These are phyloP conservation scores for Siniperca knerii DNA, from an alignment of 2,113 vertebrate genomes.

Conservation along the genomic window DNA sequence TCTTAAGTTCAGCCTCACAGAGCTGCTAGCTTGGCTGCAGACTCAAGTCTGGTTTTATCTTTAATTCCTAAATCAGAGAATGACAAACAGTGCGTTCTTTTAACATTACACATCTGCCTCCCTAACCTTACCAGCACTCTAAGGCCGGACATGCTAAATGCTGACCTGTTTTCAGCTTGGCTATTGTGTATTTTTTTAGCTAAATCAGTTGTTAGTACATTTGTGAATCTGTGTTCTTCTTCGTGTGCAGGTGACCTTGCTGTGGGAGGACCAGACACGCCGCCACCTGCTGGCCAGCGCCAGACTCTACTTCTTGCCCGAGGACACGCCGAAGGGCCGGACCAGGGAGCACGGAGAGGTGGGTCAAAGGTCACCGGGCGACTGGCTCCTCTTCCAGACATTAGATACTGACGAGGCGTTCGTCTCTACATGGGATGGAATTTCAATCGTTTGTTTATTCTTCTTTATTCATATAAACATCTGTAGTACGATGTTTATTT, in stretches of 20 bases:
- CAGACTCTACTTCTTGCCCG: slow-evolving; percentile 87
- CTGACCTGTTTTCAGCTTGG: no score
- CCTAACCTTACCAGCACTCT: no score
- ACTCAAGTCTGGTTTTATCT: no score
- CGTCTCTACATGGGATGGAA: background rate
- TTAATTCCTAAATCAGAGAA: no score
- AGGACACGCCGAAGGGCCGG: slow-evolving; percentile 87
- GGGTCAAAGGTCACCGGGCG: slow-evolving; percentile 27
- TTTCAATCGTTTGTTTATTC: background rate
- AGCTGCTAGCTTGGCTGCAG: no score
- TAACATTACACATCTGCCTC: no score
- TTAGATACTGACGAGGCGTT: background rate
- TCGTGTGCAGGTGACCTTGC: slow-evolving; percentile 76
- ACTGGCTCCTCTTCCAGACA: background rate
- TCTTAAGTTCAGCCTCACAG: no score
- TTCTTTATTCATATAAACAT: background rate
- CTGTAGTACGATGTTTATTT: background rate
- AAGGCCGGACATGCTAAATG: no score
- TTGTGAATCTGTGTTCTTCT: background rate
- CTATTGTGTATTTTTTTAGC: no score
- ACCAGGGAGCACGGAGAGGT: slow-evolving; percentile 86
- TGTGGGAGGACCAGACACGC: slow-evolving; percentile 86
- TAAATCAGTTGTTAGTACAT: no score
- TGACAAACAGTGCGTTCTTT: no score
- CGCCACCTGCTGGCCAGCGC: slow-evolving; percentile 85